Percentiles rank a stretch among this genome's conserved stretches.
phyloP scores from a whole-genome alignment of 2,113 vertebrate species.

The Pteruthius melanotis region DNA sequence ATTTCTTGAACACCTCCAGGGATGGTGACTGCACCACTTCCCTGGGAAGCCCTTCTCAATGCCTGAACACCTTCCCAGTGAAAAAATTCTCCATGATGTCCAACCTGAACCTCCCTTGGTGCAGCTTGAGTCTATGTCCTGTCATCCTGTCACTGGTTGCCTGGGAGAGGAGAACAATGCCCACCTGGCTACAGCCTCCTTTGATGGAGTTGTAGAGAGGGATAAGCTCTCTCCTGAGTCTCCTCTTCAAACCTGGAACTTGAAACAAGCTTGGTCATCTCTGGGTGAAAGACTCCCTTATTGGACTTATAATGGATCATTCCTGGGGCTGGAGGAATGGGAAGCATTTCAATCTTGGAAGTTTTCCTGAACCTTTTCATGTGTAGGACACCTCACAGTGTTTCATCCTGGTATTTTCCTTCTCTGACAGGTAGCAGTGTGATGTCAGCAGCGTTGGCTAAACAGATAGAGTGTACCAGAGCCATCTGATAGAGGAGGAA shows the following conservation, averaged over 20 bases:
- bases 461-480: not conserved
- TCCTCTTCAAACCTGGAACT: too few relatives aligned
- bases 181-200: not conserved
- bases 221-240: not conserved
- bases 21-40: not conserved
- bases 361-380: not conserved
- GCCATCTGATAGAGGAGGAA: not conserved
- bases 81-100: not conserved
- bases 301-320: fast-evolving
- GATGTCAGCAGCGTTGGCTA: not conserved
- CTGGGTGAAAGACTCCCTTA: not conserved
- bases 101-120: not conserved
- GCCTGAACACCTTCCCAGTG: not conserved
- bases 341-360: not conserved
- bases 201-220: not conserved
- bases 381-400: too few relatives aligned
- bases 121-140: not conserved
- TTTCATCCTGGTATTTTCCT: not conserved
- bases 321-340: not conserved
- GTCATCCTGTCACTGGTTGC: not conserved
- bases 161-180: not conserved
- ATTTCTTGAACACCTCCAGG: too few relatives aligned
- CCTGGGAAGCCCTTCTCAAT: not conserved
- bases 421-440: not conserved
- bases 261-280: not conserved